Conservation (phyloP, 1,140 invertebrate species). For the Drosophila bifasciata region DNA sequence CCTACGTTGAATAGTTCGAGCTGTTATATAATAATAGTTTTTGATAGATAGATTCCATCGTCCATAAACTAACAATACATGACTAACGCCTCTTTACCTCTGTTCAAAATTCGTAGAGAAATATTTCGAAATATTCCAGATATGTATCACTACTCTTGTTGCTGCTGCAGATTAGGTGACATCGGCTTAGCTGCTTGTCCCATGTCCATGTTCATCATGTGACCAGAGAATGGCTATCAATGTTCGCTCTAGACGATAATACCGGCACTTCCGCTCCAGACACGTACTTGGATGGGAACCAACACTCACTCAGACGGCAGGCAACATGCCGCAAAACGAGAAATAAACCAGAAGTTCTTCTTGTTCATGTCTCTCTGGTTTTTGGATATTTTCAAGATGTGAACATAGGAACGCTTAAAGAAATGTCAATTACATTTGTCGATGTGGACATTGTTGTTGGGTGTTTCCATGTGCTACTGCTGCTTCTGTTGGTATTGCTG, state of each 20-base stretch:
- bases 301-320: constrained; percentile 13
- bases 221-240: not conserved
- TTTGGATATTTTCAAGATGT: constrained; percentile 39
- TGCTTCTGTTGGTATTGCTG: constrained; percentile 13
- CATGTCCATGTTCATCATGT: not conserved
- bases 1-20: too few species aligned
- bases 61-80: too few species aligned
- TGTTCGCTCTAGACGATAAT: not conserved
- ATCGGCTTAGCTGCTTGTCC: constrained; percentile 9
- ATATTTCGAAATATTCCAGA: constrained; percentile 1
- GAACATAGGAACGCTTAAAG: constrained; percentile 41
- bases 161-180: constrained; percentile 24
- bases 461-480: constrained; percentile 19
- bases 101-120: too few species aligned
- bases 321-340: constrained; percentile 13
- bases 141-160: not conserved
- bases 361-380: constrained; percentile 29
- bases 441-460: constrained; percentile 43
- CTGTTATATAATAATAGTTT: too few species aligned
- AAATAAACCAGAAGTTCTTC: constrained; percentile 22
- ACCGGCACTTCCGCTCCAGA: constrained; percentile 12
- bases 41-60: too few species aligned
- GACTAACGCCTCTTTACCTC: too few species aligned
- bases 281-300: constrained; percentile 18
- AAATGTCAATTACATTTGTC: constrained; percentile 65